These are phyloP conservation scores for Trogon melanurus DNA, from an alignment of 2,113 vertebrate genomes.

Conservation along the genomic window DNA sequence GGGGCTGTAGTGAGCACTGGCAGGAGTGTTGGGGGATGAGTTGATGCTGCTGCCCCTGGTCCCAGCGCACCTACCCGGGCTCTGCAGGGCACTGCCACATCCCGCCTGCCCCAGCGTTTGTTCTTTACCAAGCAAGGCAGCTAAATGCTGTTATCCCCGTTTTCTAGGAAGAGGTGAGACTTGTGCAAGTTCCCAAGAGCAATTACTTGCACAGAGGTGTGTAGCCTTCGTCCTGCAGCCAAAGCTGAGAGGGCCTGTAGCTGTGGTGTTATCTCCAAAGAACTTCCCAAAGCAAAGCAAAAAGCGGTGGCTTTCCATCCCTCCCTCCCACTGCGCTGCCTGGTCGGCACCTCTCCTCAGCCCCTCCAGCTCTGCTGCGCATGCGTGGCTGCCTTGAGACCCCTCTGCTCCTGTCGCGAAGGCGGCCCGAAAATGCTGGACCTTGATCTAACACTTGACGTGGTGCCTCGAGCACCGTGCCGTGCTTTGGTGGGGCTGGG, in stretches of 20 bases:
- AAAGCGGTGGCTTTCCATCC: background rate
- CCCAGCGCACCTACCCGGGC: background rate
- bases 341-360: fast-evolving
- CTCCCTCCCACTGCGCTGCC: background rate
- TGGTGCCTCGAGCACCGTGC: background rate
- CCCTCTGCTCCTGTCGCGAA: background rate
- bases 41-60: background rate
- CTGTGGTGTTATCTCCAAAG: background rate
- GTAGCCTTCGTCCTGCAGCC: background rate
- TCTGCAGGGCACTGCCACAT: background rate
- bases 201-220: background rate
- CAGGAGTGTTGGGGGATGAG: fast-evolving
- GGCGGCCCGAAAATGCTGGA: background rate
- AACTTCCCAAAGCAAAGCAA: background rate
- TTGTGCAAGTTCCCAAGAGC: background rate
- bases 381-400: fast-evolving
- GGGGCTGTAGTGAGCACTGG: fast-evolving
- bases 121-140: background rate
- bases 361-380: background rate
- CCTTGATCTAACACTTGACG: background rate
- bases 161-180: background rate
- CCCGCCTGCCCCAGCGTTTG: background rate
- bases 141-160: background rate
- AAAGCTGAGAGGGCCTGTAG: background rate
- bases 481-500: fast-evolving